Evolutionary conservation across 2,888 invertebrate species (phyloP).

Genomic region (Trachelus tabidus): DNA sequence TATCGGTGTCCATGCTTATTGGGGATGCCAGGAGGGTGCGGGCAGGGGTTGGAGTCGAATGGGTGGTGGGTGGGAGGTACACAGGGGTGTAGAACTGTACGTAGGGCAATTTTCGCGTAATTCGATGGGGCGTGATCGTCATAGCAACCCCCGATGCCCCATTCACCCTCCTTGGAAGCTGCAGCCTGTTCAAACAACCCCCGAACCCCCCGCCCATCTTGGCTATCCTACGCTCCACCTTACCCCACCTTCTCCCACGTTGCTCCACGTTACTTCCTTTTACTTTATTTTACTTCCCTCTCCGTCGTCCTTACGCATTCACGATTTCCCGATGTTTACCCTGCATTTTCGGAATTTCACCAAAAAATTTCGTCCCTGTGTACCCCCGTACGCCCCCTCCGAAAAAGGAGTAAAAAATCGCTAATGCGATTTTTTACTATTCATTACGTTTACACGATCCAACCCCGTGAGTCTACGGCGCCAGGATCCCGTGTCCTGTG

Average conservation of each 20-base stretch:
- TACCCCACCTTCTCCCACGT: neutral
- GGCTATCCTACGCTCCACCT: constrained; percentile 3
- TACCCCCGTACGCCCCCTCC: too few relatives aligned
- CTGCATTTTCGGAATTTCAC: neutral
- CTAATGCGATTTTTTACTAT: neutral
- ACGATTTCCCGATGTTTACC: neutral
- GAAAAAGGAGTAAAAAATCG: neutral
- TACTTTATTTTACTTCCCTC: constrained; percentile 23
- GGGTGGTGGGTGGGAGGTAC: constrained; percentile 33
- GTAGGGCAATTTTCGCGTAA: constrained; percentile 64
- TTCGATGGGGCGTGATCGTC: constrained; percentile 65
- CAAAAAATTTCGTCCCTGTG: neutral
- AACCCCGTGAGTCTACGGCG: neutral
- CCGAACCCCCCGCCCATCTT: constrained; percentile 44
- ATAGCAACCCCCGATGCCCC: constrained; percentile 59
- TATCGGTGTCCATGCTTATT: constrained; percentile 46
- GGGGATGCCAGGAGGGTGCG: neutral
- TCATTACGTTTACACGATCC: neutral
- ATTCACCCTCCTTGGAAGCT: constrained; percentile 53
- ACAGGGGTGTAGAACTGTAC: constrained; percentile 40
- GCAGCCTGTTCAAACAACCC: constrained; percentile 64
- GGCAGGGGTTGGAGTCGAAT: constrained; percentile 2
- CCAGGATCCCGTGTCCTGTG: neutral
- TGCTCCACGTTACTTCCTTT: constrained; percentile 13
- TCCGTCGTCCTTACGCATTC: constrained; percentile 17